phyloP scores from a whole-genome alignment of 35 echinoderm and acorn worm species.

The Heliocidaris erythrogramma region DNA sequence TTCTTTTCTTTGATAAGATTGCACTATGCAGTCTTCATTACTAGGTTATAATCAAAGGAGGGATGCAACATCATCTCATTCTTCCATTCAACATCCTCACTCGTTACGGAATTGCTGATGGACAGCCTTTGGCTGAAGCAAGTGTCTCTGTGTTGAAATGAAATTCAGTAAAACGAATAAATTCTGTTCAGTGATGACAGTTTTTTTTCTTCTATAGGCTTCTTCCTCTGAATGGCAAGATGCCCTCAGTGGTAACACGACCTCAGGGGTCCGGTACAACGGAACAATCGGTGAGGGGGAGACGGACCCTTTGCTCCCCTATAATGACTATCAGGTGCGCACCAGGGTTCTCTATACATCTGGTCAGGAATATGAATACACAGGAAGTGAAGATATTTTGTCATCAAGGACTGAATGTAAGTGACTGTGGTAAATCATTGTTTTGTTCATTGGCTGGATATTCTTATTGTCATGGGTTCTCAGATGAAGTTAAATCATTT shows the following conservation, averaged over 20 bases:
- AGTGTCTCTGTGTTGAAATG: no score
- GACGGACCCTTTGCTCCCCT: constrained; percentile 24
- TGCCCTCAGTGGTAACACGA: constrained; percentile 4
- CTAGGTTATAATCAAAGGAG: no score
- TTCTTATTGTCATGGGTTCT: no score
- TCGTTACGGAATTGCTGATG: no score
- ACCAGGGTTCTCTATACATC: constrained; percentile 47
- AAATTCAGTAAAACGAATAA: no score
- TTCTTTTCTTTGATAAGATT: no score
- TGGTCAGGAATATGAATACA: constrained; percentile 29
- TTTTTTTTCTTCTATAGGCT: neutral
- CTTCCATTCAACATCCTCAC: no score
- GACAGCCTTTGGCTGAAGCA: no score
- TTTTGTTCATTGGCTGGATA: no score
- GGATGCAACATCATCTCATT: no score
- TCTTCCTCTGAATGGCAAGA: constrained; percentile 21
- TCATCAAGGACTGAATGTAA: constrained; percentile 51
- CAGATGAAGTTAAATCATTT: no score
- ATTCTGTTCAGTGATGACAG: neutral
- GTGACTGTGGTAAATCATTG: neutral
- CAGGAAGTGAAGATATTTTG: constrained; percentile 11
- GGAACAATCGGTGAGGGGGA: constrained; percentile 44
- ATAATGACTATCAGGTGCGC: constrained; percentile 60
- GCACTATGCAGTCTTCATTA: no score
- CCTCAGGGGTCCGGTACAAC: neutral